Evolutionary conservation across 2,113 vertebrate genomes (phyloP).

Genomic region (Aleadryas rufinucha): DNA sequence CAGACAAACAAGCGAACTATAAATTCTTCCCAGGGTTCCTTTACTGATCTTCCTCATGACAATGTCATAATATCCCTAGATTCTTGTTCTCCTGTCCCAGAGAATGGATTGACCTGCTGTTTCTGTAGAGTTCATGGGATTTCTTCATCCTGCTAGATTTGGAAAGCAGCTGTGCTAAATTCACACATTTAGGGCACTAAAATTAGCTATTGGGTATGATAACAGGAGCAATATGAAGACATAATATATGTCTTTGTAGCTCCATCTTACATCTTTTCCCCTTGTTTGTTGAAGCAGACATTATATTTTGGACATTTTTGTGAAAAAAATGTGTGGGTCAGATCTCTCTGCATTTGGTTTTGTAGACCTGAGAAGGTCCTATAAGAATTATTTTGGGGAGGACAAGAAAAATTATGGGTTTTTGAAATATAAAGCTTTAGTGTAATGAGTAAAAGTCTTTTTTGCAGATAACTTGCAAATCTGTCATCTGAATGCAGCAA

Average conservation of each 20-base stretch:
- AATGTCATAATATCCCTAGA: fast-evolving
- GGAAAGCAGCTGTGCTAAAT: neutral
- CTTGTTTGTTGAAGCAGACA: neutral
- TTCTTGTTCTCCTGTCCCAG: neutral
- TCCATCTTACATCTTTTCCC: neutral
- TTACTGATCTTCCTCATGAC: neutral
- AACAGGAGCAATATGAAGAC: neutral
- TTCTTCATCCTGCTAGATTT: neutral
- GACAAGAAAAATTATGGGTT: fast-evolving
- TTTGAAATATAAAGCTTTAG: neutral
- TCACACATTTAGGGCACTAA: neutral
- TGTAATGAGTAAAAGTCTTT: neutral
- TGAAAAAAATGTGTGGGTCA: neutral
- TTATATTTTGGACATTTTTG: neutral
- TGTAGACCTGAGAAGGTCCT: neutral
- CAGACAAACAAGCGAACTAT: neutral
- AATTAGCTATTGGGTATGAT: neutral
- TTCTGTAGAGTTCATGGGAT: neutral
- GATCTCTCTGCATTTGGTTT: neutral
- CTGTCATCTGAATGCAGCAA: neutral
- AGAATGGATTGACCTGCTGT: neutral
- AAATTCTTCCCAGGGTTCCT: neutral
- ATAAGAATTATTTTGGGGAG: neutral
- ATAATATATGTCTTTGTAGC: neutral
- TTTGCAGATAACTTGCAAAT: neutral